phyloP scores from a whole-genome alignment of 53 echinoderm and acorn worm genomes.

The Henricia sp. region DNA sequence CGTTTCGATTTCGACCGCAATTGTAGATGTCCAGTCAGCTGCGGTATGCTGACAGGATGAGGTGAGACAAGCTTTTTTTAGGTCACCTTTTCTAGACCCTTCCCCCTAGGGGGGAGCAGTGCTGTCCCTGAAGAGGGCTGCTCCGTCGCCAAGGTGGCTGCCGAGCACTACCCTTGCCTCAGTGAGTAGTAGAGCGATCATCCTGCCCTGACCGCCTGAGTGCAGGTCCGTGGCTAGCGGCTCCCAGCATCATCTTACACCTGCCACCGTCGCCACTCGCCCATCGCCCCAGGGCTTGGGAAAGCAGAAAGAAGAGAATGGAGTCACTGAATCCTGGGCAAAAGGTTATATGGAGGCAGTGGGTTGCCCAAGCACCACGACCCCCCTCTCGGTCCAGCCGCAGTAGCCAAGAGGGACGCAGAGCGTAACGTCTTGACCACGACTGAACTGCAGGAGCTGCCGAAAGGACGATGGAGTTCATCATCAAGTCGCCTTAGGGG shows the following conservation, averaged over 20 bases:
- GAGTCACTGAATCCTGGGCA: conserved; percentile 34
- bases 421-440: not conserved
- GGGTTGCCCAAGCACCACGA: conserved; percentile 11
- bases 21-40: conserved; percentile 47
- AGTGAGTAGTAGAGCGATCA: not conserved
- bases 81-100: conserved; percentile 44
- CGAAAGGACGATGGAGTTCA: not conserved
- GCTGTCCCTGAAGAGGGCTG: conserved; percentile 24
- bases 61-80: conserved; percentile 16
- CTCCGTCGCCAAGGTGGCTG: conserved; percentile 1
- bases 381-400: not conserved
- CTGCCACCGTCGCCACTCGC: conserved; percentile 30
- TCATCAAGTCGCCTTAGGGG: conserved; percentile 10
- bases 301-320: not conserved
- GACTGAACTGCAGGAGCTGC: conserved; percentile 34
- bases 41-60: conserved; percentile 15
- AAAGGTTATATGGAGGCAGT: not conserved
- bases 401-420: not conserved
- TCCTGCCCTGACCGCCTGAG: conserved; percentile 27
- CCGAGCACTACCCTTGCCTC: conserved; percentile 23
- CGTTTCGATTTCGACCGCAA: not conserved
- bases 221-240: conserved; percentile 30
- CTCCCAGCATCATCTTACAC: conserved; percentile 32
- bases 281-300: conserved; percentile 11
- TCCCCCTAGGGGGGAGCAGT: conserved; percentile 22